phyloP scores from a whole-genome alignment of 2,113 vertebrate species.

The Coryphaenoides rupestris region DNA sequence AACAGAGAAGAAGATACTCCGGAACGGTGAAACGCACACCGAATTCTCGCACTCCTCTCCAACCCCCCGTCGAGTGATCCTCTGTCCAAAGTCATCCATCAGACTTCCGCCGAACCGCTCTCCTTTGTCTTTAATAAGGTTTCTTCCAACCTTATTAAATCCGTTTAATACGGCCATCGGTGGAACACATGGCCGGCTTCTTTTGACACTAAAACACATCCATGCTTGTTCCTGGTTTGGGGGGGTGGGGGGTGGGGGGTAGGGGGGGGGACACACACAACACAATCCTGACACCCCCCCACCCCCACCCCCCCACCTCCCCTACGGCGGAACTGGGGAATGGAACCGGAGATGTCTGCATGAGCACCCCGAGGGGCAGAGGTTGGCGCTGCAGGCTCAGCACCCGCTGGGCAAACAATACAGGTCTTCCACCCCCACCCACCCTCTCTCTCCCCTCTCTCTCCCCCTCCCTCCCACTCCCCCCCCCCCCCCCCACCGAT shows the following conservation, averaged over 20 bases:
- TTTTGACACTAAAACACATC: too few species aligned
- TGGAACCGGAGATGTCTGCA: conserved; percentile 38
- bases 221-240: too few species aligned
- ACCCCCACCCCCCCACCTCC: not conserved
- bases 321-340: not conserved
- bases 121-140: too few species aligned
- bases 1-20: too few species aligned
- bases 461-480: too few species aligned
- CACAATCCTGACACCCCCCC: too few species aligned
- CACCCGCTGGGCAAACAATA: conserved; percentile 55
- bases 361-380: conserved; percentile 25
- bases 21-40: not conserved
- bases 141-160: conserved; percentile 17
- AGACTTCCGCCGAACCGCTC: conserved; percentile 12
- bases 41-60: not conserved
- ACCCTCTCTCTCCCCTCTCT: conserved; percentile 49
- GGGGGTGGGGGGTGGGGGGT: too few species aligned
- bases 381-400: not conserved
- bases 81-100: conserved; percentile 2
- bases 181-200: not conserved
- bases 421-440: conserved; percentile 67
- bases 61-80: conserved; percentile 3
- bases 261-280: too few species aligned
- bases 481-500: conserved; percentile 16
- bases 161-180: not conserved